These are phyloP conservation scores for Paramacrobiotus metropolitanus DNA, from an alignment of 1,140 invertebrate genomes.

Conservation along the genomic window DNA sequence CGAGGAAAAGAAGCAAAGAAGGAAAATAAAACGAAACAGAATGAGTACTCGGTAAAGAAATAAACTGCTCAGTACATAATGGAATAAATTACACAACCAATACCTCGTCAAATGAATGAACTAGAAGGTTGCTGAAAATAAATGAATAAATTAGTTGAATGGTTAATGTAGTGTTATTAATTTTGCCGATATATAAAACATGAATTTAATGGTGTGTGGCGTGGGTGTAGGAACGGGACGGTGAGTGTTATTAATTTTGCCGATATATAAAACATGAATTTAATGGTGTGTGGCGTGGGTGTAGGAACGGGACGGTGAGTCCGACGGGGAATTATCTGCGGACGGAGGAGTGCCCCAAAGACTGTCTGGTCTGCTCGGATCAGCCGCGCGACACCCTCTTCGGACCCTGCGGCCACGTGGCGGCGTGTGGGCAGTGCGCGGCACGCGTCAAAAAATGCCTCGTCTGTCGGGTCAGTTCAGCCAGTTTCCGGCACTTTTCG, in stretches of 20 bases:
- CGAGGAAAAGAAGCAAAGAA: too few species aligned
- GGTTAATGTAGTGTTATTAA: neutral
- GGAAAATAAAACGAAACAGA: too few species aligned
- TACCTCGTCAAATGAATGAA: too few species aligned
- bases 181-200: neutral
- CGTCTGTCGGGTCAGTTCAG: constrained; percentile 57
- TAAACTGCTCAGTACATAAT: neutral
- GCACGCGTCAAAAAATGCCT: constrained; percentile 84
- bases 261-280: neutral
- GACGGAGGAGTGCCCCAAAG: constrained; percentile 45
- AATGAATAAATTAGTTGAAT: neutral
- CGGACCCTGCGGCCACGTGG: constrained; percentile 70
- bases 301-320: too few species aligned
- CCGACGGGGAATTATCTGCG: too few species aligned
- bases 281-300: too few species aligned
- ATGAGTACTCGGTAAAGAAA: too few species aligned
- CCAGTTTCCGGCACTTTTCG: too few species aligned
- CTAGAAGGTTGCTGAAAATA: too few species aligned
- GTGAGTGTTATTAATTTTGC: neutral
- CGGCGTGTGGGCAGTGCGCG: constrained; percentile 69
- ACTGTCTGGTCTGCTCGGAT: constrained; percentile 87
- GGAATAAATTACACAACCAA: too few species aligned
- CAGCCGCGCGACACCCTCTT: constrained; percentile 66
- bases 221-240: too few species aligned
- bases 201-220: too few species aligned